Percentiles rank a stretch among this genome's conserved stretches.
Conservation (phyloP, 2,888 invertebrate species). For the Phyto melanocephala region DNA sequence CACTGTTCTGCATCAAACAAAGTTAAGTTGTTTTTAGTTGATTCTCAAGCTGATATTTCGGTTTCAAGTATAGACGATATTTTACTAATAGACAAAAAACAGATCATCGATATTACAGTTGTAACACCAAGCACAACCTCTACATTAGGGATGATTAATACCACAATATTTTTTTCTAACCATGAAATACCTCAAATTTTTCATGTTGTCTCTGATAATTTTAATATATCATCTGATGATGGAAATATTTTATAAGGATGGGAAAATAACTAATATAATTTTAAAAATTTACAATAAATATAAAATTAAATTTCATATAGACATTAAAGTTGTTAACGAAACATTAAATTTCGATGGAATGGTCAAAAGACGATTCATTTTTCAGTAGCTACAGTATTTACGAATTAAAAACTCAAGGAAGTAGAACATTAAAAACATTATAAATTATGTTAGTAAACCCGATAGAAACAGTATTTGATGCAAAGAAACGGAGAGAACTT, state of each 20-base stretch:
- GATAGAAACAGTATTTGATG: background rate
- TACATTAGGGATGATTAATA: background rate
- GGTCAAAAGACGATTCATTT: slow-evolving; percentile 30
- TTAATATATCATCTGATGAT: background rate
- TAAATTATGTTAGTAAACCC: slow-evolving; percentile 28
- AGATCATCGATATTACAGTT: background rate
- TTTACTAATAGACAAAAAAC: background rate
- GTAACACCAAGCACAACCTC: slow-evolving; percentile 2
- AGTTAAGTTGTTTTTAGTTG: no score
- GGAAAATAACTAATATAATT: background rate
- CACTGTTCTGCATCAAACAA: background rate
- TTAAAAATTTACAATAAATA: slow-evolving; percentile 21
- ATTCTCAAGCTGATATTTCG: no score
- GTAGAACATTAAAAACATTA: slow-evolving; percentile 6
- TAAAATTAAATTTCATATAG: background rate
- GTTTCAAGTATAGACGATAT: slow-evolving; percentile 1
- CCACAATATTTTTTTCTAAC: no score
- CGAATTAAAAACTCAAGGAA: slow-evolving; percentile 22
- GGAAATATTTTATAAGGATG: background rate
- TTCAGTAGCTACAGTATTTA: background rate
- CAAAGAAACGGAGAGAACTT: background rate
- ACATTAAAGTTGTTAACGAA: no score
- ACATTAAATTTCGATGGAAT: no score
- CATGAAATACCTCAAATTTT: no score
- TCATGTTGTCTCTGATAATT: background rate